Base-by-base conservation (phyloP, 2,888 invertebrate genomes). In the Athrips mouffetella region DNA sequence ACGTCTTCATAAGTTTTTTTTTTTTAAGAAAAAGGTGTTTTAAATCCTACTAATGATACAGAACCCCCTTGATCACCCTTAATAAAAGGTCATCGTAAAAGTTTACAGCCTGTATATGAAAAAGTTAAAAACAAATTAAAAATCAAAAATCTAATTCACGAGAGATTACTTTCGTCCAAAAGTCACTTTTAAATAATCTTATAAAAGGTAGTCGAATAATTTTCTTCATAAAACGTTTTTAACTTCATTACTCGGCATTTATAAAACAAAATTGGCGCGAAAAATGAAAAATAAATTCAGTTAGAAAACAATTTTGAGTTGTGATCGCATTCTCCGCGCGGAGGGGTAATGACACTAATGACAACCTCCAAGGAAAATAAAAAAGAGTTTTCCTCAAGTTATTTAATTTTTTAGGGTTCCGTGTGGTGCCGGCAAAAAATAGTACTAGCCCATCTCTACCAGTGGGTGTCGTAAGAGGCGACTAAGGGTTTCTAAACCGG, bases 231-330 rank as follows among this genome's bases (percentile, higher is more conserved):
- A 41, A 41, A 25, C 41, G 18, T 41, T 41, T 41, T 27, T 29
- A 30, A 29, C 44, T 44, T 31, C n/a, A 44, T 44, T 44, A 21
- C 7, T 7, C 13, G n/a, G 6, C 20, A 10, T 21, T 44, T 29
- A 30, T 44, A 27, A 47, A n/a, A 35, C 20, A 20, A 42, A 11
- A 40, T 40, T 30, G 11, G 30, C 30, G 47, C 33, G 48, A 48
- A 48, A 48, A 48, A 48, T 48, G 42, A 25, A 48, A 25, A 42
- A 18, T 30, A 37, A 48, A 48, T 42, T 16, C 4, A 42, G 48
- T 48, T 48, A 48, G 21, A 6, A 13, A 47, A 47, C 27, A 41
- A 42, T 41, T n/a, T 47, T 48, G 18, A 39, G 16, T 33, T 42
- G 13, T 13, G 13, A 40, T 40, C 40, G 21, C 7, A 8, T 21